Conservation (phyloP, 2,888 invertebrate genomes). For the Lithosia quadra region DNA sequence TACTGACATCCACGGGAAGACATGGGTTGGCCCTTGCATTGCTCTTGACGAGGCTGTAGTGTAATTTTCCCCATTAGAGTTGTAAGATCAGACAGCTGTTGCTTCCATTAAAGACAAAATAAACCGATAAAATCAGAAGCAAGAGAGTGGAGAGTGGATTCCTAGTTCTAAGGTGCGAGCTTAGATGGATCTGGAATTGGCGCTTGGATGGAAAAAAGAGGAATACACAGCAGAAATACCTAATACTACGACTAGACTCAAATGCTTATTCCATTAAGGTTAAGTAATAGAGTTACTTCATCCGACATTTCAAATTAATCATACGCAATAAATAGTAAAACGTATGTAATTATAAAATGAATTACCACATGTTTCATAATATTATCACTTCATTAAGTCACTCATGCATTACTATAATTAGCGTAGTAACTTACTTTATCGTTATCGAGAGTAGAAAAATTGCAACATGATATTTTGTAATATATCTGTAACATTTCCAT, state of each 20-base stretch:
- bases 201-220: too few relatives aligned
- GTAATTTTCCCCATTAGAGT: too few relatives aligned
- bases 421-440: constrained; percentile 5
- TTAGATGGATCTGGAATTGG: too few relatives aligned
- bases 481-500: constrained; percentile 16
- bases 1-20: too few relatives aligned
- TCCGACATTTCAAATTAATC: not conserved
- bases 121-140: too few relatives aligned
- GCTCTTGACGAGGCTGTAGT: too few relatives aligned
- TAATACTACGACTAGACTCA: not conserved
- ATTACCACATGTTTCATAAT: constrained; percentile 6
- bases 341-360: constrained; percentile 7
- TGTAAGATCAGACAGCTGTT: too few relatives aligned
- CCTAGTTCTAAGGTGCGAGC: too few relatives aligned
- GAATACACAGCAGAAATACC: too few relatives aligned
- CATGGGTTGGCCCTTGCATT: too few relatives aligned
- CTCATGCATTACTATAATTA: constrained; percentile 7
- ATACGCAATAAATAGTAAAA: constrained; percentile 1
- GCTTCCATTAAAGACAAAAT: too few relatives aligned
- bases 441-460: constrained; percentile 14
- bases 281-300: not conserved
- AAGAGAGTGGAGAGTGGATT: too few relatives aligned
- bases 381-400: constrained; percentile 7
- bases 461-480: constrained; percentile 24
- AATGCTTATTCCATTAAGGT: not conserved